These are phyloP conservation scores for Orchesellides sinensis DNA, from an alignment of 2,888 invertebrate genomes.

Conservation along the genomic window DNA sequence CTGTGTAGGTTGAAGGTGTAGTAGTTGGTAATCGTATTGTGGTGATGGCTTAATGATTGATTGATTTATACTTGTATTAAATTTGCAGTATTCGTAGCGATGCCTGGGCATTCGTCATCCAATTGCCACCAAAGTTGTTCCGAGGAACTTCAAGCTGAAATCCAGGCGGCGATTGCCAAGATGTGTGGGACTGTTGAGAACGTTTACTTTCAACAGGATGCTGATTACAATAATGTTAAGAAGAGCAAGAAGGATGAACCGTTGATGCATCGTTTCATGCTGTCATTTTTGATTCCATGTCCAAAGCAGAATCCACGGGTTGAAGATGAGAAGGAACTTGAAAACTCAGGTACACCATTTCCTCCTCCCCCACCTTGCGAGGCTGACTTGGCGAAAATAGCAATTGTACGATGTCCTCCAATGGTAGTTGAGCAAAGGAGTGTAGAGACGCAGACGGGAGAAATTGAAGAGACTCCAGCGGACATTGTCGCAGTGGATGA, in stretches of 20 bases:
- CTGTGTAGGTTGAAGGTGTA: too few relatives aligned
- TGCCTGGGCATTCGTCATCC: background rate
- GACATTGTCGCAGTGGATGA: too few relatives aligned
- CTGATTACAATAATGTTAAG: background rate
- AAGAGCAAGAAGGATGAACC: background rate
- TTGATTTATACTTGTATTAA: background rate
- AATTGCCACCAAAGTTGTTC: background rate
- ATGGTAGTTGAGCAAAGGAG: too few relatives aligned
- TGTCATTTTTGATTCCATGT: slow-evolving; percentile 20
- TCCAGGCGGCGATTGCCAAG: background rate
- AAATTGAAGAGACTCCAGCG: background rate
- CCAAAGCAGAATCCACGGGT: background rate
- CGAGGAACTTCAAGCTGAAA: background rate
- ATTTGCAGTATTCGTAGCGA: background rate
- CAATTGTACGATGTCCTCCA: background rate
- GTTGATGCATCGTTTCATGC: slow-evolving; percentile 6
- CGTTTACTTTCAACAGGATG: slow-evolving; percentile 12
- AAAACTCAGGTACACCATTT: background rate
- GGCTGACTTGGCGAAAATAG: background rate
- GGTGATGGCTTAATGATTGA: too few relatives aligned
- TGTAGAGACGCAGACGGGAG: too few relatives aligned
- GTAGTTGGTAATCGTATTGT: too few relatives aligned
- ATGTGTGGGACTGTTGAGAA: background rate
- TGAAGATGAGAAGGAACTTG: too few relatives aligned
- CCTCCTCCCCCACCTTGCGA: background rate